Base-by-base conservation (phyloP, 1,140 invertebrate genomes). In the Nasonia vitripennis region DNA sequence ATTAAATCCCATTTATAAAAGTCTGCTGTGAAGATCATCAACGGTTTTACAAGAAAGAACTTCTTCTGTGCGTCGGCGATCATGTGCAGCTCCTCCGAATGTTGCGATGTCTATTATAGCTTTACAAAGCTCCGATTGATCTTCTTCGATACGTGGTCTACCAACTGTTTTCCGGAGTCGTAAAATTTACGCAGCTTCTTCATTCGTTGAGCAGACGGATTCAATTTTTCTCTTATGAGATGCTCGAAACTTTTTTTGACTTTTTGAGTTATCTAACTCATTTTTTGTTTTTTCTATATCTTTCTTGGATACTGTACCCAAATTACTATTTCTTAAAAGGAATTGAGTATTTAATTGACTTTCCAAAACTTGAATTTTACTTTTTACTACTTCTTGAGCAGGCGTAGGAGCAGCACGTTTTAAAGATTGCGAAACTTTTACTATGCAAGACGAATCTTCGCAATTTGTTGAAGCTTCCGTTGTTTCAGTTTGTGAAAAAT, bases 31-130 rank as follows among this genome's bases (percentile, higher is more conserved):
- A n/a, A 85, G 51, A 62, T 85, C 31, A 62, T 74, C 70, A 17
- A 85, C 31, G 31, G 78, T 85, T 17, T 27, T 78, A 31, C 84
- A 85, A 27, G 62, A 45, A 17, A 37, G 23, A 10, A 81, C 75
- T 80, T 74, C 78, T 70, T 86, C 86, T 62, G 62, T 86, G 78
- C 84, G 74, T 9, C 87, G 34, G n/a, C 83, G 80, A 17, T 87
- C 86, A 45, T 88, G 48, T n/a, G 87, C 81, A 81, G 81, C 81
- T 11, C 67, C 71, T 23, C 87, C 87, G 51, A 83, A 81, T 1
- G 78, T 78, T 23, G 77, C 87, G 62, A 86, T 81, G 31, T 87
- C 82, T 11, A 86, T 45, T 81, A 86, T 86, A 10, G 81, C 45
- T 82, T 84, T 86, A 10, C 45, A 80, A 73, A 86, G 31, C 20